These are phyloP conservation scores for Chloroceryle amazona DNA, from an alignment of 2,797 vertebrate species.

Conservation along the genomic window DNA sequence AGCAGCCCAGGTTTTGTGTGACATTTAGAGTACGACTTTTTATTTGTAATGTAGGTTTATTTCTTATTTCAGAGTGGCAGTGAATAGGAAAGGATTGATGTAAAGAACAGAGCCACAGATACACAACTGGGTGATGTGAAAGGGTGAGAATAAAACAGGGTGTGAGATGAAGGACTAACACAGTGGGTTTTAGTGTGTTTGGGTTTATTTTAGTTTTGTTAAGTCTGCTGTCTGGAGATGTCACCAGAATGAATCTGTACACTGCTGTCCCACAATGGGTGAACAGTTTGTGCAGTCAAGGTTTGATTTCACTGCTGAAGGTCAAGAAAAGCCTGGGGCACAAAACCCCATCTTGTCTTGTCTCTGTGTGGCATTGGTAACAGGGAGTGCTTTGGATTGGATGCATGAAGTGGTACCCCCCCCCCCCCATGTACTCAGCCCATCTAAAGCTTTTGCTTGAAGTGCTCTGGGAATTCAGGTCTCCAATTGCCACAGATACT, in stretches of 20 bases:
- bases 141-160: not conserved
- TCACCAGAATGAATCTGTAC: not conserved
- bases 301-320: not conserved
- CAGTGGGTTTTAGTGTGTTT: not conserved
- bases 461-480: not conserved
- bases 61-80: not conserved
- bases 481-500: rapidly evolving
- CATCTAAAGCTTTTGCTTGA: not conserved
- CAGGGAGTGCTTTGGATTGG: rapidly evolving
- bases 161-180: not conserved
- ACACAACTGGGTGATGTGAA: rapidly evolving
- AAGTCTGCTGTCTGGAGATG: not conserved
- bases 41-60: not conserved
- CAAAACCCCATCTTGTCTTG: rapidly evolving
- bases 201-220: not conserved
- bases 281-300: not conserved
- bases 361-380: not conserved
- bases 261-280: not conserved
- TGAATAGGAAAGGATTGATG: not conserved
- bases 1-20: not conserved
- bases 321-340: not conserved
- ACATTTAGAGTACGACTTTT: not conserved
- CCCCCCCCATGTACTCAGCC: rapidly evolving
- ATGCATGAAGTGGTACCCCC: rapidly evolving
- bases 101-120: not conserved